Percentiles rank a stretch among this genome's conserved stretches.
These are phyloP conservation scores for Drosophila histrio DNA, from an alignment of 2,888 invertebrate genomes.

Conservation along the genomic window DNA sequence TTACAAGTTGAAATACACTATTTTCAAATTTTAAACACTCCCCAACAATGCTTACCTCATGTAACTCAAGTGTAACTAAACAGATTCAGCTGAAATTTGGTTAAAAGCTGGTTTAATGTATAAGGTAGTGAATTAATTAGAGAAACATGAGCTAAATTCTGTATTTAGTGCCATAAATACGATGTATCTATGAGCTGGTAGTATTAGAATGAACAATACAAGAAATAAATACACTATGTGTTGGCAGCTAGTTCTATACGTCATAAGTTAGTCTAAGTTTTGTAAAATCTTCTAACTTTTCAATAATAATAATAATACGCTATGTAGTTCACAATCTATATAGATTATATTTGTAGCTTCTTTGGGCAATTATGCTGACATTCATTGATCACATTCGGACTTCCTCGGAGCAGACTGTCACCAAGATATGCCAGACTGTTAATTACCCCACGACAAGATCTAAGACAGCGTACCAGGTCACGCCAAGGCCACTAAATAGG, in stretches of 20 bases:
- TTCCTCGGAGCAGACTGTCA: constrained; percentile 28
- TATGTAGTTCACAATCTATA: neutral
- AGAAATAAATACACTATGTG: too few relatives aligned
- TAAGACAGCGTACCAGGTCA: constrained; percentile 51
- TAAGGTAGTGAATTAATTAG: neutral
- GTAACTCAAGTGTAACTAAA: neutral
- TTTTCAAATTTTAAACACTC: too few relatives aligned
- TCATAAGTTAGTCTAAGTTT: too few relatives aligned
- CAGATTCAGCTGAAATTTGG: neutral
- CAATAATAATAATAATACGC: too few relatives aligned
- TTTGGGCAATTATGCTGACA: constrained; percentile 15
- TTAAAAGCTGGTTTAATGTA: neutral
- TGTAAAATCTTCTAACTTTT: too few relatives aligned
- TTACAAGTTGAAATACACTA: too few relatives aligned
- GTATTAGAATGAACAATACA: too few relatives aligned
- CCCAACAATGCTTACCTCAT: too few relatives aligned
- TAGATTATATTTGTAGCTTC: neutral
- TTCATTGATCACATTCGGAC: constrained; percentile 37
- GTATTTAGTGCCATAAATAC: too few relatives aligned
- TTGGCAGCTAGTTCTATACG: too few relatives aligned
- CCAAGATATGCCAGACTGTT: constrained; percentile 41
- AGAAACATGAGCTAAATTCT: neutral
- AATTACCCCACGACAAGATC: constrained; percentile 54
- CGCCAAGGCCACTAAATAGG: constrained; percentile 61
- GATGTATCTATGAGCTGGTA: too few relatives aligned